phyloP scores from a whole-genome alignment of 2,797 vertebrate species.

The Poeciliopsis paucimaculata region DNA sequence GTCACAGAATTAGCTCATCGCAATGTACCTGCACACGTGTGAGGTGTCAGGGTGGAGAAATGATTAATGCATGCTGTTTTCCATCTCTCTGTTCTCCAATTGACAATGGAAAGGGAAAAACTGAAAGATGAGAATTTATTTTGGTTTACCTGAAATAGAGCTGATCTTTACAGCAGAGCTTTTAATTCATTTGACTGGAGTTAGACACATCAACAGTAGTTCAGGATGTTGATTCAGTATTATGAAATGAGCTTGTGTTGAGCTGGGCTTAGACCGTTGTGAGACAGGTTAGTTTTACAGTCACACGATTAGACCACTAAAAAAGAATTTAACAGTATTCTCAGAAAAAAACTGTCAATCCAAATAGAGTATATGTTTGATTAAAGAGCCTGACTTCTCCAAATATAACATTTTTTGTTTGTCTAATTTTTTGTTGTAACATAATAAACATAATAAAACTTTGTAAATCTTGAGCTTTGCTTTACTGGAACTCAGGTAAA shows the following conservation, averaged over 20 bases:
- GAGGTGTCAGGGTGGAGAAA: constrained; percentile 54
- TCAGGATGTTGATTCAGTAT: not conserved
- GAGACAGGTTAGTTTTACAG: not conserved
- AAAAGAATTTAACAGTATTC: not conserved
- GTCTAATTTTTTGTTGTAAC: not conserved
- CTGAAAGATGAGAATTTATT: constrained; percentile 3
- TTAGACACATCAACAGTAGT: not conserved
- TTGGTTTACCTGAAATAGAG: not conserved
- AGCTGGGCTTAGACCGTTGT: too few relatives aligned
- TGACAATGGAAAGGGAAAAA: constrained; percentile 31
- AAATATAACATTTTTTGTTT: not conserved
- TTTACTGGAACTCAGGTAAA: not conserved
- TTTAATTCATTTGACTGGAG: not conserved
- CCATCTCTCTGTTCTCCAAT: constrained; percentile 23
- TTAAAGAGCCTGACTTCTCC: not conserved
- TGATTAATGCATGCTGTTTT: constrained; percentile 49
- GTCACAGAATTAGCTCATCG: constrained; percentile 38
- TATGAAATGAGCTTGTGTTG: not conserved
- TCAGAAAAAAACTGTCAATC: not conserved
- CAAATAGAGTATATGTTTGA: not conserved
- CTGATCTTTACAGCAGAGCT: not conserved
- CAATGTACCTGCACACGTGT: constrained; percentile 46
- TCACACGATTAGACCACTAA: not conserved
- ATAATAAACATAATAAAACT: not conserved
- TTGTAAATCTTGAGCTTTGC: not conserved